These are phyloP conservation scores for Orius insidiosus DNA, from an alignment of 1,140 invertebrate species.

Conservation along the genomic window DNA sequence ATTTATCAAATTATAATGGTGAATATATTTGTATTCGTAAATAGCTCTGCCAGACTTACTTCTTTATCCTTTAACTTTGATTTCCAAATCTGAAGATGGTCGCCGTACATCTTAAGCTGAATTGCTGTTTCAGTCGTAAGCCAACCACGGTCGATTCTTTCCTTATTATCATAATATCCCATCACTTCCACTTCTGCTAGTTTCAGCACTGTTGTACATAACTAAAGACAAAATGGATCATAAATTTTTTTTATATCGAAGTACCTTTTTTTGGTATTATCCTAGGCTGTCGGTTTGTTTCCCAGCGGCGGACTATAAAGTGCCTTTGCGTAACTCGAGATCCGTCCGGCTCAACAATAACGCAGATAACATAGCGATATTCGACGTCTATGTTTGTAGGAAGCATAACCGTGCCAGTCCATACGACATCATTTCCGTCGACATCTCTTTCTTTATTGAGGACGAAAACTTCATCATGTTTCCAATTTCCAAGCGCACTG, in stretches of 20 bases:
- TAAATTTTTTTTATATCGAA: no score
- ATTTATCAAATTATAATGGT: no score
- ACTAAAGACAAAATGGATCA: background rate
- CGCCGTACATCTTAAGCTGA: constrained; percentile 71
- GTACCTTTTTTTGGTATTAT: constrained; percentile 32
- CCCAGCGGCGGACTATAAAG: constrained; percentile 58
- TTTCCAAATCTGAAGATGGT: constrained; percentile 68
- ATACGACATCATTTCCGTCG: constrained; percentile 13
- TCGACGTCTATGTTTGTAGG: constrained; percentile 35
- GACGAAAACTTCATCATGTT: constrained; percentile 23
- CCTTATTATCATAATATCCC: constrained; percentile 42
- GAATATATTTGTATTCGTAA: no score
- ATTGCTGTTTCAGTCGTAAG: constrained; percentile 68
- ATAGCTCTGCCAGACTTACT: no score
- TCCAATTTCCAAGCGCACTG: constrained; percentile 31
- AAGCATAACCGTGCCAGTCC: constrained; percentile 22
- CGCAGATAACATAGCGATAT: constrained; percentile 64
- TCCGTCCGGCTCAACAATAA: constrained; percentile 29
- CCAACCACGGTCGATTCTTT: constrained; percentile 65
- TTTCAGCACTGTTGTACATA: constrained; percentile 19
- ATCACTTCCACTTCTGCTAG: constrained; percentile 33
- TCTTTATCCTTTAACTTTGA: constrained; percentile 50
- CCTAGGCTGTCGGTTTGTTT: constrained; percentile 58
- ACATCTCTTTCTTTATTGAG: constrained; percentile 17
- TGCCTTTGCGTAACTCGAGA: constrained; percentile 30